Base-by-base conservation (phyloP, 2,888 invertebrate species). In the Hermodice carunculata region DNA sequence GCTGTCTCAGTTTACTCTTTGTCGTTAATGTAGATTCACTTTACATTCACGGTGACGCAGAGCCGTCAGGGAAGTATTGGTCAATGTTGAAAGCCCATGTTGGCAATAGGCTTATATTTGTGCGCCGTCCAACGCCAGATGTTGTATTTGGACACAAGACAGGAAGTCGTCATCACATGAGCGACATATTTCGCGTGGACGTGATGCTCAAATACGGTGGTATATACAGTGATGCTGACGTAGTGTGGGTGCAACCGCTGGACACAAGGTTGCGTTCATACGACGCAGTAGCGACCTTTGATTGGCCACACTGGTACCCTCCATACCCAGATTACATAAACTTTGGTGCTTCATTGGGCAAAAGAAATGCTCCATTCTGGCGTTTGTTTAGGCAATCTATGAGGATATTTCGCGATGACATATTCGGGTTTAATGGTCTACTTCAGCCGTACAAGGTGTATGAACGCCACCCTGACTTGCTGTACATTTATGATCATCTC, bases 191-290 rank as follows among this genome's bases (percentile, higher is more conserved):
- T 1, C 60, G 81, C 19, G 77, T 75, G 0, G 78, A 81, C 28
- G 67, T 78, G n/a, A 59, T 82, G 46, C 61, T 75, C 17, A 77
- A 76, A 66, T 80, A 80, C 61, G 81, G 81, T 40, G 81, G 81
- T 2, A 76, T 82, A 11, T 81, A 81, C 61, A 64, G 75, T 54
- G 81, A 82, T 60, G 80, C 78, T 76, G 81, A 82, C 61, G 81
- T 74, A 3, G 54, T 80, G 2, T 81, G 79, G 77, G 65, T 78
- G 4, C 69, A 71, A 43, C 74, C 76, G 11, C 67, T 78, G 0
- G 70, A 68, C 37, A 72, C 71, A 8, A 2, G 5, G 19, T 22
- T 66, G 43, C 31, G 62, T 11, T 14, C 11, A 4, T 75, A 77
- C 67, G 78, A 78, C 48, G 74, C 72, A 40, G 67, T 78, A 37